Evolutionary conservation across 92 coral and sea anemone genomes (phyloP).

Genomic region (Porites evermanni): DNA sequence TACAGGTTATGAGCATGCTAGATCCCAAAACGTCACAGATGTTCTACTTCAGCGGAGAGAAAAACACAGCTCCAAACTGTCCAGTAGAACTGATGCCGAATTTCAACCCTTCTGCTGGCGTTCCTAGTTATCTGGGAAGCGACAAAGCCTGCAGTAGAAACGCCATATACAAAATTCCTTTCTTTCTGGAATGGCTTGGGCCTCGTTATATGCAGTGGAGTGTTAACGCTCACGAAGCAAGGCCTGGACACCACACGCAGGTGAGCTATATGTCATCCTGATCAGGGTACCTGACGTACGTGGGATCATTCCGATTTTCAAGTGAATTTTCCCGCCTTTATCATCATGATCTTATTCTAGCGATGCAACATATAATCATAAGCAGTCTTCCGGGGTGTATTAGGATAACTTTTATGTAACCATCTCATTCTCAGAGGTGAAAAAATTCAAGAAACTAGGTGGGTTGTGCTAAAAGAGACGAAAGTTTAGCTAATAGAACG

Average conservation of each 20-base stretch:
- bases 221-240: constrained; percentile 95
- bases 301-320: not conserved
- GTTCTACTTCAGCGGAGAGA: constrained; percentile 90
- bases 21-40: constrained; percentile 84
- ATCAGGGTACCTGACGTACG: no score
- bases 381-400: no score
- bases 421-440: no score
- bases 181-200: constrained; percentile 92
- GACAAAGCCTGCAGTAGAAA: constrained; percentile 56
- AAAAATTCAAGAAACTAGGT: no score
- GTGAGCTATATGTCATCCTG: constrained; percentile 24
- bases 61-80: constrained; percentile 92
- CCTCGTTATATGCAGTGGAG: constrained; percentile 90
- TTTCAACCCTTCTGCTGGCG: constrained; percentile 89
- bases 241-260: constrained; percentile 99
- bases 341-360: not conserved
- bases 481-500: no score
- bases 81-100: constrained; percentile 78
- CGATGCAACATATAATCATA: no score
- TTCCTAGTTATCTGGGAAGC: constrained; percentile 80
- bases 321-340: no score
- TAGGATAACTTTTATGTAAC: no score
- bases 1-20: constrained; percentile 89
- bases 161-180: constrained; percentile 80
- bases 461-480: no score